Evolutionary conservation across 1,140 invertebrate species (phyloP).

Genomic region (Neotoxoptera formosana): DNA sequence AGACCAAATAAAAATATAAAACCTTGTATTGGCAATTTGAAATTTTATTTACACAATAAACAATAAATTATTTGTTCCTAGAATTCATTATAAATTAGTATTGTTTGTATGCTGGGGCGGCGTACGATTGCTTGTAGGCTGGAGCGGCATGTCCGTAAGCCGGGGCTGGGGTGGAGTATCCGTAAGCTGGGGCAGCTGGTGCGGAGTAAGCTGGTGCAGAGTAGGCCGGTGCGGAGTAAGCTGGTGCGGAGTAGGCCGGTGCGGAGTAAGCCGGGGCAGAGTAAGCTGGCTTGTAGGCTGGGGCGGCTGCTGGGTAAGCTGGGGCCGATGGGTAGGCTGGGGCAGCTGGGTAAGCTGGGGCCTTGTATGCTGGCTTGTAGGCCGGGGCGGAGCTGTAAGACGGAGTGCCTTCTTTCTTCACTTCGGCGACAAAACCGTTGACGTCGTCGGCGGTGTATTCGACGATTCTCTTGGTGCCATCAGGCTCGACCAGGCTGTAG

Average conservation of each 20-base stretch:
- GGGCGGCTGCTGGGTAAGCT: conserved; percentile 58
- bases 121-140: background rate
- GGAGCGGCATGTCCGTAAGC: background rate
- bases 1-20: too few relatives aligned
- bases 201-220: background rate
- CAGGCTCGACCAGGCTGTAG: conserved; percentile 65
- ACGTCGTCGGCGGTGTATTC: conserved; percentile 71
- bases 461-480: conserved; percentile 69
- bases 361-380: conserved; percentile 65
- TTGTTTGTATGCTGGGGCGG: background rate
- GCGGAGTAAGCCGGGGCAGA: conserved; percentile 55
- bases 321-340: conserved; percentile 60
- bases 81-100: background rate
- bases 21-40: background rate
- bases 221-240: background rate
- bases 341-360: conserved; percentile 65
- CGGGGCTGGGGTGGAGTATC: conserved; percentile 30
- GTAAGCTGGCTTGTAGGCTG: background rate
- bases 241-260: background rate
- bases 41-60: conserved; percentile 20
- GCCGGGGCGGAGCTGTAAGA: conserved; percentile 64
- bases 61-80: conserved; percentile 15
- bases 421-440: conserved; percentile 67
- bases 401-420: conserved; percentile 57
- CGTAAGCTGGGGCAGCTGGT: background rate